Evolutionary conservation across 2,888 invertebrate species (phyloP).

Genomic region (Crossocerus cetratus): DNA sequence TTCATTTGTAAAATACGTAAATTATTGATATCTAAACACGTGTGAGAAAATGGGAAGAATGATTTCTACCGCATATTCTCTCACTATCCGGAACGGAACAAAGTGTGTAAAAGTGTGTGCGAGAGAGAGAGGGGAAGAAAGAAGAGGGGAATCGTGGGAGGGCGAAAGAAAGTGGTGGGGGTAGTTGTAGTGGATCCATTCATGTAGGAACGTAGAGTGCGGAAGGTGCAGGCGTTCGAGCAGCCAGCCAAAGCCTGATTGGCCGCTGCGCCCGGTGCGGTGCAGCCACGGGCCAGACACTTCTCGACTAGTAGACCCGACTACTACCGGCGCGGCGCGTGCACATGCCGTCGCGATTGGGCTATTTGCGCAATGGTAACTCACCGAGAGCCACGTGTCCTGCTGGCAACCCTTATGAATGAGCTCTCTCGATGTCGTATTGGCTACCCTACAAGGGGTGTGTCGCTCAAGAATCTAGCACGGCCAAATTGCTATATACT

Average conservation of each 20-base stretch:
- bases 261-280: slow-evolving; percentile 48
- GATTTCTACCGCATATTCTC: too few species aligned
- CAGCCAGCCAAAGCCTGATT: slow-evolving; percentile 55
- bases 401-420: background rate
- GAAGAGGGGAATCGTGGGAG: slow-evolving; percentile 52
- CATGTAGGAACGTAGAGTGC: slow-evolving; percentile 58
- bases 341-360: slow-evolving; percentile 6
- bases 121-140: slow-evolving; percentile 7
- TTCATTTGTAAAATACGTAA: too few species aligned
- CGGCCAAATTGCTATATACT: too few species aligned
- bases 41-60: too few species aligned
- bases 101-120: too few species aligned
- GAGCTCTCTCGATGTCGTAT: too few species aligned
- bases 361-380: background rate
- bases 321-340: slow-evolving; percentile 13
- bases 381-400: slow-evolving; percentile 9
- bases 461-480: too few species aligned
- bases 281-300: slow-evolving; percentile 45
- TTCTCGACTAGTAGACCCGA: slow-evolving; percentile 49
- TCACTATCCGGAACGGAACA: too few species aligned
- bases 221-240: slow-evolving; percentile 53
- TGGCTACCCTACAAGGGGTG: too few species aligned
- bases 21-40: too few species aligned
- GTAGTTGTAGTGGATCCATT: slow-evolving; percentile 59
- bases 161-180: slow-evolving; percentile 58